Base-by-base conservation (phyloP, 2,888 invertebrate genomes). In the Platypus cylindrus region DNA sequence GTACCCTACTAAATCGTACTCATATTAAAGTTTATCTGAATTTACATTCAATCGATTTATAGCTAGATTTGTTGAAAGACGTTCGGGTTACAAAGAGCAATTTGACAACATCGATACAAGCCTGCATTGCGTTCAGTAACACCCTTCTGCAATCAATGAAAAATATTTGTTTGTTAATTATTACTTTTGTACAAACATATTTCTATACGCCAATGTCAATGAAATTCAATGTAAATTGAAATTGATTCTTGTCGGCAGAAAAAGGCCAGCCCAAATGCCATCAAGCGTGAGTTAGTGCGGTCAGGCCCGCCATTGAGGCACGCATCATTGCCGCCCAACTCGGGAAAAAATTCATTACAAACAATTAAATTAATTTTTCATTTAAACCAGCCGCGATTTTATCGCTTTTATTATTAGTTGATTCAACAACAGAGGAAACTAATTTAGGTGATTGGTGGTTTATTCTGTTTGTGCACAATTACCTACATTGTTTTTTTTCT, bases 231-330 rank as follows among this genome's bases (percentile, higher is more conserved):
- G 30, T 22, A 45, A 46, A 51, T 50, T 50, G 49, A 51, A 52
- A 52, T 48, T 47, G 52, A 51, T 46, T 48, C 45, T 50, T 46
- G 47, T 48, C 47, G 42, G 48, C 47, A 45, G 49, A 48, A 49
- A 50, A 48, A 49, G 52, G 52, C 46, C n/a, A n/a, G 50, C 48
- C 37, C 36, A 32, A 9, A 45, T 48, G 52, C 50, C 52, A 48
- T 51, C 48, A 47, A 39, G 38, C 17, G 48, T 50, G 49, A 52
- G 47, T 52, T 50, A 52, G 44, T 46, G 47, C 49, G 45, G 43
- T 40, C 44, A 37, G 47, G 44, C 47, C 33, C 48, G 47, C 49
- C 44, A 47, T 47, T 45, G 29, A 37, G 40, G 38, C 46, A 48
- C 45, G 45, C 46, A 48, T 46, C 44, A 36, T 40, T 42, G 40